A percentile compares a stretch with the other conserved stretches of the same genome.
phyloP scores from a whole-genome alignment of 2,113 vertebrate genomes.

The Tauraco erythrolophus region DNA sequence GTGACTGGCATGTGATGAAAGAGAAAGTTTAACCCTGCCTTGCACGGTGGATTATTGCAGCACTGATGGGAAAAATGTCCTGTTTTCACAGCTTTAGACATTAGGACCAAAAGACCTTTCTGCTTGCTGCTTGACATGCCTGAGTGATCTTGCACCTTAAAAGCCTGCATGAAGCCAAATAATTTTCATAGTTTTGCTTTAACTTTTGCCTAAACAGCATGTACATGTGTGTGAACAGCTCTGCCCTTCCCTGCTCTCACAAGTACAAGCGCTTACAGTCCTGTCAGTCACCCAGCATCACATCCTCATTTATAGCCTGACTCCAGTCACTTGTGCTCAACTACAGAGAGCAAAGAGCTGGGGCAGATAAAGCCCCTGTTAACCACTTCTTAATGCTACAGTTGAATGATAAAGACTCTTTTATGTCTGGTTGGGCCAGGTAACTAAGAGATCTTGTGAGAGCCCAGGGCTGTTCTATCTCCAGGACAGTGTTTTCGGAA shows the following conservation, averaged over 20 bases:
- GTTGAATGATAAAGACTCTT: background rate
- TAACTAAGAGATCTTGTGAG: background rate
- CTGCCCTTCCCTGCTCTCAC: background rate
- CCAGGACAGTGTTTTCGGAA: background rate
- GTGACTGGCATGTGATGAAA: constrained; percentile 22
- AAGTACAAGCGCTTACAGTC: background rate
- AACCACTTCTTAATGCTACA: background rate
- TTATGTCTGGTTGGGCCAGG: background rate
- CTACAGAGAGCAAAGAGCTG: background rate
- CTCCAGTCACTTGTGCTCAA: background rate
- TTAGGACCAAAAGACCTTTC: background rate
- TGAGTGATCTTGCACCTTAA: background rate
- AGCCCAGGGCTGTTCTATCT: background rate
- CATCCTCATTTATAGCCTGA: background rate
- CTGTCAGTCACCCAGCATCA: background rate
- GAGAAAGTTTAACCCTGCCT: constrained; percentile 36
- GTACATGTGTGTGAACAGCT: background rate
- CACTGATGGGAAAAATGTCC: background rate
- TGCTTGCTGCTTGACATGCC: background rate
- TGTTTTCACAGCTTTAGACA: background rate
- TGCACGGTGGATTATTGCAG: background rate
- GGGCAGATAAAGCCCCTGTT: background rate
- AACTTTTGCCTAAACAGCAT: background rate
- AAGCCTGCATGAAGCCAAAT: background rate
- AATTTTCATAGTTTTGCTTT: background rate